Conservation (phyloP, 2,888 invertebrate genomes). For the Unio delphinus region DNA sequence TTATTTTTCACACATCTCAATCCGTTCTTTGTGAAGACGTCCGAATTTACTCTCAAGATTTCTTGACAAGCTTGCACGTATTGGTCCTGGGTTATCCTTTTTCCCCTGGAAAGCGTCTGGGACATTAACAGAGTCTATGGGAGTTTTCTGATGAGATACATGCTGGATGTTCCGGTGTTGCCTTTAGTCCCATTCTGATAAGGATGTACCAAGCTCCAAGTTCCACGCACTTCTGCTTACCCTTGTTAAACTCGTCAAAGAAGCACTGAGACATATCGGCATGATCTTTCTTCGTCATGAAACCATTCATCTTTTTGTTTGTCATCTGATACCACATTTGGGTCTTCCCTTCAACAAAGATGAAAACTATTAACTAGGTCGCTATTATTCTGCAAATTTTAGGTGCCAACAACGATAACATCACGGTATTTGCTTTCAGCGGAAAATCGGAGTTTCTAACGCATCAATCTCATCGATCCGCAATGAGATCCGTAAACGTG, state of each 20-base stretch:
- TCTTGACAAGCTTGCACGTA: constrained; percentile 46
- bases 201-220: constrained; percentile 42
- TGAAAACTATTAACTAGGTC: too few relatives aligned
- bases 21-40: constrained; percentile 34
- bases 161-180: constrained; percentile 10
- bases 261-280: constrained; percentile 44
- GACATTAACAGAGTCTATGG: constrained; percentile 32
- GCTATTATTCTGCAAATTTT: too few relatives aligned
- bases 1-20: constrained; percentile 20
- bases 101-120: constrained; percentile 34
- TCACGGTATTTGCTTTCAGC: too few relatives aligned
- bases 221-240: constrained; percentile 30
- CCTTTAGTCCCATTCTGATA: constrained; percentile 20
- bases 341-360: constrained; percentile 38
- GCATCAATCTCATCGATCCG: too few relatives aligned
- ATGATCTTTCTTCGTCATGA: constrained; percentile 42
- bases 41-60: constrained; percentile 31
- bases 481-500: too few relatives aligned
- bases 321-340: constrained; percentile 52
- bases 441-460: too few relatives aligned
- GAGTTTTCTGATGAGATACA: constrained; percentile 18
- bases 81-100: constrained; percentile 46
- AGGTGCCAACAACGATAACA: too few relatives aligned
- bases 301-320: constrained; percentile 47
- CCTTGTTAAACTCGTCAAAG: constrained; percentile 37